Conservation (phyloP, 2,888 invertebrate genomes). For the Conchocele bisecta region DNA sequence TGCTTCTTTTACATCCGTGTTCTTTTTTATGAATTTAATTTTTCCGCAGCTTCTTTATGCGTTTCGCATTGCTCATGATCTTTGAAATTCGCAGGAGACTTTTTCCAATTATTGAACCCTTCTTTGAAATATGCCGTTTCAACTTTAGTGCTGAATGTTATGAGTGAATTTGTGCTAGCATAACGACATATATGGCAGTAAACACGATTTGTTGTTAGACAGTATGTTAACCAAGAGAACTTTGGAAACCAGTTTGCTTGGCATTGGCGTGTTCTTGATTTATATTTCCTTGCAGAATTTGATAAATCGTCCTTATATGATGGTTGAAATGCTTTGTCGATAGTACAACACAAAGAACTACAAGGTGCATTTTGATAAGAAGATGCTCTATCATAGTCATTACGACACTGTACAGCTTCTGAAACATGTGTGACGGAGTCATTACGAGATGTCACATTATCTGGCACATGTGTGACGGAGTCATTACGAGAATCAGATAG, state of each 20-base stretch:
- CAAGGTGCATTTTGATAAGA: no score
- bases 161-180: background rate
- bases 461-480: no score
- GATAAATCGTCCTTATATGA: background rate
- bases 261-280: background rate
- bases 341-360: no score
- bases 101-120: conserved; percentile 7
- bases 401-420: no score
- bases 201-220: conserved; percentile 7
- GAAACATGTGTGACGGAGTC: no score
- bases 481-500: no score
- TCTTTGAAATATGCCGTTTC: background rate
- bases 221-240: conserved; percentile 3
- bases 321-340: no score
- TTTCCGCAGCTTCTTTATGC: conserved; percentile 4
- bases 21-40: background rate
- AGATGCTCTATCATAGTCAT: no score
- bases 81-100: background rate
- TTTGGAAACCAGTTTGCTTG: background rate
- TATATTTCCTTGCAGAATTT: background rate
- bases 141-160: conserved; percentile 5
- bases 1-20: conserved; percentile 3
- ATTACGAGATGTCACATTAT: no score
- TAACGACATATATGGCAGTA: background rate
- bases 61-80: background rate